Evolutionary conservation across 2,113 vertebrate species (phyloP).

Genomic region (Crotalus horridus): DNA sequence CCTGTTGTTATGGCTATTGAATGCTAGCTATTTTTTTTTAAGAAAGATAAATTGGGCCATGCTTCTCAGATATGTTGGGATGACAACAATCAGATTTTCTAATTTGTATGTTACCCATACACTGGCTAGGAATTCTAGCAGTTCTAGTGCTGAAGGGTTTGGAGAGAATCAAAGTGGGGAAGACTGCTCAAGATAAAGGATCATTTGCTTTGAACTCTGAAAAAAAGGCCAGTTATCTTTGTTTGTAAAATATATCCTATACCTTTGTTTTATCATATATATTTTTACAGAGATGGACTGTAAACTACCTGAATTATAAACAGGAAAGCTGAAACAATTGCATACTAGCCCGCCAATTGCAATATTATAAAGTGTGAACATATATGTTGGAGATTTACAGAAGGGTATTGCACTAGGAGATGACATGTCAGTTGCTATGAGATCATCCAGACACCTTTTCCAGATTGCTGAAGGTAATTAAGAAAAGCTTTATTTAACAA

Average conservation of each 20-base stretch:
- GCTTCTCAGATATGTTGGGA: background rate
- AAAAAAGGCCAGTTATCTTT: background rate
- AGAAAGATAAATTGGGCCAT: background rate
- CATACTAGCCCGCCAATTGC: background rate
- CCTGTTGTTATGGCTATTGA: rapidly evolving
- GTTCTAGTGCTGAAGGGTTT: background rate
- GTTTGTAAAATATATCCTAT: background rate
- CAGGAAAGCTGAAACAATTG: background rate
- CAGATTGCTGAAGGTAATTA: background rate
- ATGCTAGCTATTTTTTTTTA: background rate
- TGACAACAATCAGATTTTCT: background rate
- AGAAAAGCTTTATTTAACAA: background rate
- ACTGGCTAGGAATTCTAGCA: background rate
- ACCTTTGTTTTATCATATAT: background rate
- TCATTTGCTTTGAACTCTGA: background rate
- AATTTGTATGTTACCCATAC: background rate
- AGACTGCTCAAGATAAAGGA: background rate
- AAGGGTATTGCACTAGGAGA: background rate
- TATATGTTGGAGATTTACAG: background rate
- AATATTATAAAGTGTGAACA: background rate
- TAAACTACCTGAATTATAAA: conserved; percentile 1
- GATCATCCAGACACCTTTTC: no score
- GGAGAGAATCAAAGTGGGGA: background rate
- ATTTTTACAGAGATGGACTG: background rate
- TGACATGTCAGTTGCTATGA: background rate